Evolutionary conservation across 2,113 vertebrate genomes (phyloP).

Genomic region (Varanus salvator): DNA sequence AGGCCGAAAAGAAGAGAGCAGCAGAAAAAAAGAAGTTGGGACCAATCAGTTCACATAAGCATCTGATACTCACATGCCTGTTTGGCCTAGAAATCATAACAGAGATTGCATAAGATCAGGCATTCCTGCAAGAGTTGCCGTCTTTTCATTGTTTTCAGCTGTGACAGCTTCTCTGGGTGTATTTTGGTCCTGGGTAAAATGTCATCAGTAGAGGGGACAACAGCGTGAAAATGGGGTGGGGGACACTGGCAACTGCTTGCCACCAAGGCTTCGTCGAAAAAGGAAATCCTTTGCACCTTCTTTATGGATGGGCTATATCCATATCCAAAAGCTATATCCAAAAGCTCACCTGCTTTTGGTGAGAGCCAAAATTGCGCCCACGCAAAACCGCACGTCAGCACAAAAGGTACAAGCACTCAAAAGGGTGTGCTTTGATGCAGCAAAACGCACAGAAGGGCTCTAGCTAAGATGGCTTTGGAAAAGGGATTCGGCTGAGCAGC

Average conservation of each 20-base stretch:
- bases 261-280: no score
- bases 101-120: constrained; percentile 8
- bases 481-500: not conserved
- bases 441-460: not conserved
- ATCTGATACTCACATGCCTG: constrained; percentile 12
- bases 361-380: not conserved
- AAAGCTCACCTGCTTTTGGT: not conserved
- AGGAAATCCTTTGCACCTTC: not conserved
- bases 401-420: not conserved
- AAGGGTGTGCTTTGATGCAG: no score
- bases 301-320: not conserved
- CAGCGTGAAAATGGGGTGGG: not conserved
- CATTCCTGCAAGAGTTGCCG: not conserved
- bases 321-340: no score
- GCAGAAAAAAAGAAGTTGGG: accelerated
- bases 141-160: constrained; percentile 19
- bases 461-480: no score
- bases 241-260: no score
- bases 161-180: not conserved
- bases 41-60: not conserved
- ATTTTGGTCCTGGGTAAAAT: constrained; percentile 8
- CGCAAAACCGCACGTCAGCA: no score
- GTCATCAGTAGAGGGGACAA: not conserved
- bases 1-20: not conserved
- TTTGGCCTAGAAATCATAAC: constrained; percentile 19